Base-by-base conservation (phyloP, 1,140 invertebrate genomes). In the Xylocopa sonorina region DNA sequence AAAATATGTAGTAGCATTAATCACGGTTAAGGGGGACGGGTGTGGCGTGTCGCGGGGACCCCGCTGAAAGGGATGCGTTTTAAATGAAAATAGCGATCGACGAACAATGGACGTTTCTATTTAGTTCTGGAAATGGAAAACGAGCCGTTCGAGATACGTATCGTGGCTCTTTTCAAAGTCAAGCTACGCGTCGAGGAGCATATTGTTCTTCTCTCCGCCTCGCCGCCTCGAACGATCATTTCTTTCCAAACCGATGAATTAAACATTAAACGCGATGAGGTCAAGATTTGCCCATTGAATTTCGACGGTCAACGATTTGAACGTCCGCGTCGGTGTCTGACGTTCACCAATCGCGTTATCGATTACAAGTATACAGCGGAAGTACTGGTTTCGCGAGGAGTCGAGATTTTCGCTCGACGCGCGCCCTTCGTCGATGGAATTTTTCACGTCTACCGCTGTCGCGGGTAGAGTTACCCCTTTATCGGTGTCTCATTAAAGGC, bases 1-100 rank as follows among this genome's bases (percentile, higher is more conserved):
- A 27, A 75, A 63, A 64, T 58, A 66, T 63, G 55, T 66, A 46
- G 50, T 48, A 32, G 62, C 82, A 84, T 85, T 72, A 73, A 83
- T 85, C 83, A 81, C 38, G 62, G 46, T 60, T 43, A 53, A 58
- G 50, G 72, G 67, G 67, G 69, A 53, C 21, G 60, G 32, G 50
- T 43, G 77, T n/a, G n/a, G n/a, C n/a, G 12, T 34, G 77, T 32
- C 43, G 46, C 48, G 27, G 43, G 43, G 4, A n/a, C n/a, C n/a
- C 34, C 43, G 34, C 18, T 84, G 24, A 83, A 84, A 80, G 78
- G 72, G 66, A 53, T 32, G 53, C 53, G 74, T 80, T 84, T 84
- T 80, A 69, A 84, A 84, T 84, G 71, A 84, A 84, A 84, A 84
- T 84, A 62, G 27, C 64, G 57, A 71, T 48, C 48, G 21, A n/a